Base-by-base conservation (phyloP, 2,888 invertebrate genomes). In the Pristionchus mayeri region DNA sequence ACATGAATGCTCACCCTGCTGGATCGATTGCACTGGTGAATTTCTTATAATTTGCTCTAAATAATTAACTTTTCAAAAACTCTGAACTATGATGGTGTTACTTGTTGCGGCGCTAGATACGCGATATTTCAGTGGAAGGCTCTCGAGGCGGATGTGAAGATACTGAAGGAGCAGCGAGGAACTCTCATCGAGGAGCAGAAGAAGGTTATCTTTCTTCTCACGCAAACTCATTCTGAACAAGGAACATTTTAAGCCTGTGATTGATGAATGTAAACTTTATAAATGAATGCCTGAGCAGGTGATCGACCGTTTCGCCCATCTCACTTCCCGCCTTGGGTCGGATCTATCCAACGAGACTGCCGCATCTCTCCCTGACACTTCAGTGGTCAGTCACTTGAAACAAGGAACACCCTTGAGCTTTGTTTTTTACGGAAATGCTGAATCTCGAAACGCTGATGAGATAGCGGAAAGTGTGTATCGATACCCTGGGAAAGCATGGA, bases 61-160 rank as follows among this genome's bases (percentile, higher is more conserved):
- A 13, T 21, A 11, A 21, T 57, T 13, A 6, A 57, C 44, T 44
- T 13, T 6, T 13, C 13, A 13, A 44, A 9, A 44, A 44, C 44
- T 9, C 44, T 44, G 44, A 13, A 44, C 6, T 44, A 44, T 9
- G 44, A 44, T 6, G 13, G 44, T 44, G 44, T 44, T 13, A 9
- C 44, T 44, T 44, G 13, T 44, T 44, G 44, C 44, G 44, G 6
- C 6, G 44, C 6, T 6, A 44, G 44, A 44, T 44, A 44, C 7
- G 44, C 44, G 13, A 44, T 44, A 44, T 76, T 81, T 16, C 52
- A 81, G 81, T 81, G 81, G 81, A 81, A 63, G 52, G 81, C 81
- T 13, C 81, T 81, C 27, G 81, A 81, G 63, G 27, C 63, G 44
- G 81, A 81, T 18, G 3, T 81, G 81, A 40, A 63, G 48, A 3